Conservation (phyloP, 2,113 vertebrate genomes). For the Ciconia stormi region DNA sequence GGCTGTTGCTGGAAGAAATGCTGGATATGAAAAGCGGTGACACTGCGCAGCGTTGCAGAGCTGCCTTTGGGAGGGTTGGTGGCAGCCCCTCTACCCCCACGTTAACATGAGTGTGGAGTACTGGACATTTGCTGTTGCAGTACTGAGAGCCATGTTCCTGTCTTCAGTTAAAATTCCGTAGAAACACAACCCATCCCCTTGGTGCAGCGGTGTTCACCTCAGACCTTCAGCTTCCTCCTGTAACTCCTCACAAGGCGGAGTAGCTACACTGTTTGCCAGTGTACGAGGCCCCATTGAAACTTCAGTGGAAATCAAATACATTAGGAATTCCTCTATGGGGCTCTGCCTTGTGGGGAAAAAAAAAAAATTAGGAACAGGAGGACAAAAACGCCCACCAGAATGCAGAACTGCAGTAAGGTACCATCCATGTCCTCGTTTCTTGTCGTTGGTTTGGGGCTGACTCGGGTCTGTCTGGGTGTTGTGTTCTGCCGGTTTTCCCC, state of each 20-base stretch:
- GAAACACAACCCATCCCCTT: accelerated
- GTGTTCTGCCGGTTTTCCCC: too few relatives aligned
- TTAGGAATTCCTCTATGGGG: accelerated
- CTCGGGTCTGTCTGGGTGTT: too few relatives aligned
- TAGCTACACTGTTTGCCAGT: accelerated
- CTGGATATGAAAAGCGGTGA: accelerated
- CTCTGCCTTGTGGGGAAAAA: not conserved
- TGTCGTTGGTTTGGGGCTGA: too few relatives aligned
- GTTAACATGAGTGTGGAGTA: accelerated
- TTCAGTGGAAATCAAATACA: too few relatives aligned
- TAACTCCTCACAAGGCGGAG: accelerated
- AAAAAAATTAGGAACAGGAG: not conserved
- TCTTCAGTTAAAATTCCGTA: too few relatives aligned
- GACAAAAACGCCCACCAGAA: too few relatives aligned
- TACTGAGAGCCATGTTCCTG: accelerated
- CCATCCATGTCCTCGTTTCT: not conserved
- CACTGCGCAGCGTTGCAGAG: accelerated
- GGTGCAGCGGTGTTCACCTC: too few relatives aligned
- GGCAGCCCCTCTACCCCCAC: not conserved
- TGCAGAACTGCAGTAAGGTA: not conserved
- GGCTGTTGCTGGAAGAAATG: accelerated
- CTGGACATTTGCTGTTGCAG: accelerated
- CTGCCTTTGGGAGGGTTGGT: not conserved
- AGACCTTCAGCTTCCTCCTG: not conserved
- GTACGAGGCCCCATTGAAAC: accelerated